phyloP scores from a whole-genome alignment of 2,797 vertebrate genomes.

The Acrocephalus scirpaceus region DNA sequence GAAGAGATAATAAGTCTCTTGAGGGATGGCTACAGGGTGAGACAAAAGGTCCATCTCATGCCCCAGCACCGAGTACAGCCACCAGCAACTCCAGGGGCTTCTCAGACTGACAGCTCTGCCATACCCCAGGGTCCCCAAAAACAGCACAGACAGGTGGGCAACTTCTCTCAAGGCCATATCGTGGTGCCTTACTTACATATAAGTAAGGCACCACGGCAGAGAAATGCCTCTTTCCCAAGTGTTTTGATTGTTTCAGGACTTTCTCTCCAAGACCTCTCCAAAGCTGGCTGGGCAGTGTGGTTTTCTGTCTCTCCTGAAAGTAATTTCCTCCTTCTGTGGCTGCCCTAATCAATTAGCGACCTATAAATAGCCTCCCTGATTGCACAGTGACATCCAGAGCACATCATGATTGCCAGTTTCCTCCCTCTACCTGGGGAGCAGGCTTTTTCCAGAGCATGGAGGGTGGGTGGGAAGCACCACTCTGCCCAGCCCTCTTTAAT shows the following conservation, averaged over 20 bases:
- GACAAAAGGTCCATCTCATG: background rate
- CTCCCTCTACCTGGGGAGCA: conserved; percentile 5
- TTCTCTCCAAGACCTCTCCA: background rate
- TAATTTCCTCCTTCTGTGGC: conserved; percentile 50
- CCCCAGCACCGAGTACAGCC: background rate
- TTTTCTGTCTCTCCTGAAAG: conserved; percentile 30
- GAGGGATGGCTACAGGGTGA: background rate
- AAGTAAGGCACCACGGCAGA: background rate
- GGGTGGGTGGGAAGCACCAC: background rate
- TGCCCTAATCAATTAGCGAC: conserved; percentile 35
- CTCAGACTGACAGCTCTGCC: background rate
- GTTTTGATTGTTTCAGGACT: background rate
- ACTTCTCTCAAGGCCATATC: background rate
- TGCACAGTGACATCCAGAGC: background rate
- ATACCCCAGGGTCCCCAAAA: background rate
- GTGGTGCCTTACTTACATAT: no score
- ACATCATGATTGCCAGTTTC: background rate
- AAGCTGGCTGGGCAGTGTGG: background rate
- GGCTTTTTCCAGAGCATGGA: background rate
- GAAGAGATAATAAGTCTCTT: background rate
- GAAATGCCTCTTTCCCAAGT: background rate
- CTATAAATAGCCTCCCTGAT: conserved; percentile 49
- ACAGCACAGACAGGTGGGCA: background rate
- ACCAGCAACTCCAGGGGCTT: background rate
- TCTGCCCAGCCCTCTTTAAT: conserved; percentile 21